These are phyloP conservation scores for Tetramorium simillimum DNA, from an alignment of 1,140 invertebrate species.

Conservation along the genomic window DNA sequence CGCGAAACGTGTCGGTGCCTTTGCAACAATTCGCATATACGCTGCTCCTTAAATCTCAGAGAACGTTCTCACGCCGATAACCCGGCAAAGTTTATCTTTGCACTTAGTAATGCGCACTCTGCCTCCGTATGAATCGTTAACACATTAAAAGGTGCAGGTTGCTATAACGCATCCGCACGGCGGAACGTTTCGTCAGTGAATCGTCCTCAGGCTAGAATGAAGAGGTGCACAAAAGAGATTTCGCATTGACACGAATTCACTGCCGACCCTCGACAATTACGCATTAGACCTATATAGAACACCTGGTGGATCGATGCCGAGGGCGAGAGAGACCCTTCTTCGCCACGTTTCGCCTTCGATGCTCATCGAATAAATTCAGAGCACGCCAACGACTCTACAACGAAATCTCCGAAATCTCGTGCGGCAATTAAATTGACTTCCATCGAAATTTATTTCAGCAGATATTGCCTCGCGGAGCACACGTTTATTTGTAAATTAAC, in stretches of 20 bases:
- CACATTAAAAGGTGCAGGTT: conserved; percentile 34
- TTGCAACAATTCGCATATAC: neutral
- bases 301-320: conserved; percentile 57
- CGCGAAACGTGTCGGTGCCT: neutral
- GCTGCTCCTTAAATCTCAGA: conserved; percentile 11
- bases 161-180: neutral
- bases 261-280: conserved; percentile 54
- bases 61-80: conserved; percentile 30
- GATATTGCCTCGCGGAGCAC: neutral
- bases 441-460: neutral
- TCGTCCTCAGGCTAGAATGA: neutral
- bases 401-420: conserved; percentile 18
- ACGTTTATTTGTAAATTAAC: conserved; percentile 15
- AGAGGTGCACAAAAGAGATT: conserved; percentile 48
- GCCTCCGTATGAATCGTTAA: conserved; percentile 3
- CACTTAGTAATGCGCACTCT: neutral
- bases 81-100: conserved; percentile 22
- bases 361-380: conserved; percentile 44
- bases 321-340: conserved; percentile 33
- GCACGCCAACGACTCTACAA: neutral
- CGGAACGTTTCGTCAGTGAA: neutral
- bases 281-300: conserved; percentile 51
- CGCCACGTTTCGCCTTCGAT: neutral
- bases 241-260: conserved; percentile 59
- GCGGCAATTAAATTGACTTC: conserved; percentile 1